Conservation (phyloP, 1,140 invertebrate genomes). For the Eupristina koningsbergeri region DNA sequence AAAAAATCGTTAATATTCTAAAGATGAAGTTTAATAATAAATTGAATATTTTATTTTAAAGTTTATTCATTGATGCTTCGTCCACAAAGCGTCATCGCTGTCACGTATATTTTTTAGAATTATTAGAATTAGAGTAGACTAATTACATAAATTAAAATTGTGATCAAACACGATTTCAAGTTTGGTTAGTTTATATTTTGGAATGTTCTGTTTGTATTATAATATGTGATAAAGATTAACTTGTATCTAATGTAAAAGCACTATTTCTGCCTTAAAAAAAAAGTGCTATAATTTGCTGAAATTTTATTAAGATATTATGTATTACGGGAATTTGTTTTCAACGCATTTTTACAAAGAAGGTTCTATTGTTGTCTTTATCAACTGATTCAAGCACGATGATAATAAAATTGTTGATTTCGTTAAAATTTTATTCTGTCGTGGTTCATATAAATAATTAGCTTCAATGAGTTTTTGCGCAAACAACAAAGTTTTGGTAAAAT, state of each 20-base stretch:
- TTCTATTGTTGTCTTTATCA: not conserved
- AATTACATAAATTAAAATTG: too few species aligned
- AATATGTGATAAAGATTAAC: not conserved
- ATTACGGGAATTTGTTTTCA: not conserved
- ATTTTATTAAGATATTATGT: not conserved
- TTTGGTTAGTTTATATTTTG: not conserved
- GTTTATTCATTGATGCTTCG: too few species aligned
- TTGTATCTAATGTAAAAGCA: not conserved
- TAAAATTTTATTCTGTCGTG: not conserved
- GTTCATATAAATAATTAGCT: not conserved
- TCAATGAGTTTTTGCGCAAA: not conserved
- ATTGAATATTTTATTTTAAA: too few species aligned
- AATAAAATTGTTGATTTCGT: not conserved
- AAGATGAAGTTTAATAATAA: too few species aligned
- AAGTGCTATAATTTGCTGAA: not conserved
- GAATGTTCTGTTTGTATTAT: not conserved
- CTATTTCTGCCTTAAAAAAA: not conserved
- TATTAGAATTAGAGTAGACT: too few species aligned
- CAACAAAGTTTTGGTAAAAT: constrained; percentile 14
- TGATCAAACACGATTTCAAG: not conserved
- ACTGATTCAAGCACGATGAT: not conserved
- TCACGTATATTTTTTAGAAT: too few species aligned
- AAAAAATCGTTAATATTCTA: too few species aligned
- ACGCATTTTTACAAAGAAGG: not conserved
- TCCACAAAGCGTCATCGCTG: too few species aligned